These are phyloP conservation scores for Carcinoscorpius rotundicauda DNA, from an alignment of 1,140 invertebrate genomes.

Conservation along the genomic window DNA sequence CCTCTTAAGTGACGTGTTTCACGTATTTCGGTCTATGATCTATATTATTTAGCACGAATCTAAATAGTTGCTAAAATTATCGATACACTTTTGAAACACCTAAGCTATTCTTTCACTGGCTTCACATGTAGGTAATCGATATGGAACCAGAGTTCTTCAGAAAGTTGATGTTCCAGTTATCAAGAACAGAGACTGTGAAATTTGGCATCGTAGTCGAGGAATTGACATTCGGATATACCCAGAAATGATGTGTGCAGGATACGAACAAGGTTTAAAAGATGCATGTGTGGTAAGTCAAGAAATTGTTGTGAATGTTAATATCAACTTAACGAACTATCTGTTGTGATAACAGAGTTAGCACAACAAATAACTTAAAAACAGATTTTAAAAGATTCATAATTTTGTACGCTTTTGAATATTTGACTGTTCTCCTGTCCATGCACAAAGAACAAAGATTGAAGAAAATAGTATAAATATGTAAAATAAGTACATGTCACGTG, in stretches of 20 bases:
- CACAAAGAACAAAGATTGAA: too few species aligned
- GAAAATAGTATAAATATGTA: too few species aligned
- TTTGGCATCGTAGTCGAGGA: slow-evolving; percentile 45
- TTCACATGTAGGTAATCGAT: slow-evolving; percentile 36
- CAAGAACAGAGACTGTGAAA: slow-evolving; percentile 51
- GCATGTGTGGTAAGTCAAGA: slow-evolving; percentile 24
- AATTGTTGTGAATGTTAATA: too few species aligned
- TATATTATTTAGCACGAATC: too few species aligned
- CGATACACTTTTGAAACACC: background rate
- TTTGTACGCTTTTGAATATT: too few species aligned
- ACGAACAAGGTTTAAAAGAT: slow-evolving; percentile 75
- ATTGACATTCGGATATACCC: slow-evolving; percentile 90
- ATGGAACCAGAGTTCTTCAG: slow-evolving; percentile 62
- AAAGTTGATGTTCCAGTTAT: slow-evolving; percentile 44
- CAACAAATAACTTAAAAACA: too few species aligned
- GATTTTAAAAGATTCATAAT: background rate
- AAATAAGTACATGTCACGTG: too few species aligned
- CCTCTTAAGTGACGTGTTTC: too few species aligned
- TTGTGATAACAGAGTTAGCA: too few species aligned
- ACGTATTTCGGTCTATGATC: too few species aligned
- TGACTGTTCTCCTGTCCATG: too few species aligned
- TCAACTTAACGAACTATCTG: too few species aligned
- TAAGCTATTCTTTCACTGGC: background rate
- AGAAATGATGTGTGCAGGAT: slow-evolving; percentile 95
- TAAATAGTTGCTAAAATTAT: background rate